phyloP scores from a whole-genome alignment of 2,797 vertebrate species.

The Serranus cabrilla region DNA sequence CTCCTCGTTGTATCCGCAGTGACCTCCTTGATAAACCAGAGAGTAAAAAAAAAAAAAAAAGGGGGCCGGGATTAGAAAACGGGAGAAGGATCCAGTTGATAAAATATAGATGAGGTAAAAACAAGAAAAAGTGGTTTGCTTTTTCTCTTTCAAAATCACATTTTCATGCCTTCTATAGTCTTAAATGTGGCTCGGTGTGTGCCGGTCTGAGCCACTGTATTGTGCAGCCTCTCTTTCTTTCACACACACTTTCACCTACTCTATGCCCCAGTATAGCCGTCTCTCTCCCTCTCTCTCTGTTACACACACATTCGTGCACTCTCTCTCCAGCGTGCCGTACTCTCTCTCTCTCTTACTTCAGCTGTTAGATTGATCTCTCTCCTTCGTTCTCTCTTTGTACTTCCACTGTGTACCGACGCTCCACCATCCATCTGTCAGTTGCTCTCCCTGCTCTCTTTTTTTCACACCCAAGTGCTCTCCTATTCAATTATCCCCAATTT shows the following conservation, averaged over 20 bases:
- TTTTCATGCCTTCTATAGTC: conserved; percentile 63
- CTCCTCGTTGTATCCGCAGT: conserved; percentile 67
- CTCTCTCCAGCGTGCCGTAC: conserved; percentile 9
- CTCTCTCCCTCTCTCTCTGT: conserved; percentile 41
- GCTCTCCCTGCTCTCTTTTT: conserved; percentile 22
- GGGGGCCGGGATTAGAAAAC: conserved; percentile 44
- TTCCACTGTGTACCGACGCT: conserved; percentile 49
- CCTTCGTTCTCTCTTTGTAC: conserved; percentile 49
- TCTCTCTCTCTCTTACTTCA: conserved; percentile 44
- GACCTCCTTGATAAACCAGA: conserved; percentile 76
- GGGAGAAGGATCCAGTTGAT: conserved; percentile 64
- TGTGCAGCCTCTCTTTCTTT: conserved; percentile 70
- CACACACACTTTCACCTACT: conserved; percentile 75
- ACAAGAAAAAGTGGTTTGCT: conserved; percentile 62
- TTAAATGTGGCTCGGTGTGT: conserved; percentile 52
- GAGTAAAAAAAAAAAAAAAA: conserved; percentile 42
- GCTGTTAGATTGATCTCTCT: conserved; percentile 64
- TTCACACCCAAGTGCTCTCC: conserved; percentile 57
- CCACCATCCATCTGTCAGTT: conserved; percentile 49
- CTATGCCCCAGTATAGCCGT: conserved; percentile 60
- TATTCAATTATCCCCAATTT: conserved; percentile 63
- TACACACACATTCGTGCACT: conserved; percentile 39
- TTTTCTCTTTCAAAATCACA: conserved; percentile 68
- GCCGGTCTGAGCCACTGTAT: conserved; percentile 59
- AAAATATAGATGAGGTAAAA: conserved; percentile 50